Evolutionary conservation across 1,140 invertebrate genomes (phyloP).

Genomic region (Plodia interpunctella): DNA sequence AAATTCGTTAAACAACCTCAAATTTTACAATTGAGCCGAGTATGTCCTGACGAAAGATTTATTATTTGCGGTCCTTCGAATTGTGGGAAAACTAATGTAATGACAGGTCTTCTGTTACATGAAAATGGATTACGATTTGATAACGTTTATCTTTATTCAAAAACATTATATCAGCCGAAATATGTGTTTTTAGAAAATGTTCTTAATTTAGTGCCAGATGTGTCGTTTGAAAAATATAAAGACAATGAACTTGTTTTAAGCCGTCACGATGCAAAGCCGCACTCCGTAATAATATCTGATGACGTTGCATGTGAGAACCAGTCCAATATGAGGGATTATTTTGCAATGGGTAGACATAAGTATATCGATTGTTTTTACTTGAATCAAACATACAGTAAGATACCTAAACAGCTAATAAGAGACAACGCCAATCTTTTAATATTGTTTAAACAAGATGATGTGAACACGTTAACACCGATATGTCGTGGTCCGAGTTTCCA

Average conservation of each 20-base stretch:
- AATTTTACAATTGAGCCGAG: too few species aligned
- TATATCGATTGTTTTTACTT: constrained; percentile 57
- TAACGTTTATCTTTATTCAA: constrained; percentile 8
- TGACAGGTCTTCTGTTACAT: constrained; percentile 11
- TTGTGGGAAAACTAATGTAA: constrained; percentile 13
- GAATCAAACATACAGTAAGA: constrained; percentile 49
- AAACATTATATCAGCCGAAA: constrained; percentile 11
- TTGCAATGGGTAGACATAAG: constrained; percentile 54
- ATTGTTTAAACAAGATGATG: constrained; percentile 57
- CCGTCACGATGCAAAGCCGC: constrained; percentile 22
- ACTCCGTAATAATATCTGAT: constrained; percentile 59
- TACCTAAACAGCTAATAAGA: constrained; percentile 56
- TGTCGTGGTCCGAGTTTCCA: constrained; percentile 12
- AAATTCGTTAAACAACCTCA: too few species aligned
- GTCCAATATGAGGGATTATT: constrained; percentile 45
- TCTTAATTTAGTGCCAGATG: background rate
- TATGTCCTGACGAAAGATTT: too few species aligned
- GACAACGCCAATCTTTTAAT: constrained; percentile 61
- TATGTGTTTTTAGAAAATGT: constrained; percentile 8
- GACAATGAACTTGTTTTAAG: background rate
- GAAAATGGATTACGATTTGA: constrained; percentile 2
- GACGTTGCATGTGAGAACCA: constrained; percentile 52
- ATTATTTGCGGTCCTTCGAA: constrained; percentile 14
- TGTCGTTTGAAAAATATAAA: too few species aligned
- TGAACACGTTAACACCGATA: constrained; percentile 51